Evolutionary conservation across 2,797 vertebrate genomes (phyloP).

Genomic region (Crocidura indochinensis): DNA sequence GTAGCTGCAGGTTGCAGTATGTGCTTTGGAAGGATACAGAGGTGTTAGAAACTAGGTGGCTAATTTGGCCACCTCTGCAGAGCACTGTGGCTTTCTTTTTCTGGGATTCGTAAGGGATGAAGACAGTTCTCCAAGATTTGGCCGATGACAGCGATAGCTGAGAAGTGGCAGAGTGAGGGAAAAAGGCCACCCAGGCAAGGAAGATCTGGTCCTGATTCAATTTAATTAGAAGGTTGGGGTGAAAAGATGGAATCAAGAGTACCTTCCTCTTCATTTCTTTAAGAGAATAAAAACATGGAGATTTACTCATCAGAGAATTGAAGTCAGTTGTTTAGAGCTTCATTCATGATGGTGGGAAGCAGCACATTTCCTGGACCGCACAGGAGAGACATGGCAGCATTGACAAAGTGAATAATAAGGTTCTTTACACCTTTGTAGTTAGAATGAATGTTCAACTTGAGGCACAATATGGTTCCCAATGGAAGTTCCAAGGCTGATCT

Average conservation of each 20-base stretch:
- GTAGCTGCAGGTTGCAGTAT: not conserved
- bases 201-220: constrained; percentile 9
- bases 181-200: constrained; percentile 28
- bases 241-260: constrained; percentile 56
- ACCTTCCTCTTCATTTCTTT: not conserved
- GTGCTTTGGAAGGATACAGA: not conserved
- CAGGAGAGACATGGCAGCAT: constrained; percentile 25
- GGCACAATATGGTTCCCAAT: constrained; percentile 70
- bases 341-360: not conserved
- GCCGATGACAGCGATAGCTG: not conserved
- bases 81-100: not conserved
- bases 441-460: constrained; percentile 53
- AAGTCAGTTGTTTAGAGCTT: not conserved
- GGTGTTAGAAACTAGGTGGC: too few species aligned
- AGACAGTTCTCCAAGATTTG: not conserved
- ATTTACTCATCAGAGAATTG: not conserved
- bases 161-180: not conserved
- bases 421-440: constrained; percentile 28
- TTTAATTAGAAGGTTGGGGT: constrained; percentile 38
- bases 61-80: too few species aligned
- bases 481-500: not conserved
- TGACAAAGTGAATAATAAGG: not conserved
- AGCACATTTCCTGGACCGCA: constrained; percentile 20
- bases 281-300: constrained; percentile 42
- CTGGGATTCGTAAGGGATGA: not conserved